Conservation (phyloP, 2,888 invertebrate species). For the Drosophila planitibia region DNA sequence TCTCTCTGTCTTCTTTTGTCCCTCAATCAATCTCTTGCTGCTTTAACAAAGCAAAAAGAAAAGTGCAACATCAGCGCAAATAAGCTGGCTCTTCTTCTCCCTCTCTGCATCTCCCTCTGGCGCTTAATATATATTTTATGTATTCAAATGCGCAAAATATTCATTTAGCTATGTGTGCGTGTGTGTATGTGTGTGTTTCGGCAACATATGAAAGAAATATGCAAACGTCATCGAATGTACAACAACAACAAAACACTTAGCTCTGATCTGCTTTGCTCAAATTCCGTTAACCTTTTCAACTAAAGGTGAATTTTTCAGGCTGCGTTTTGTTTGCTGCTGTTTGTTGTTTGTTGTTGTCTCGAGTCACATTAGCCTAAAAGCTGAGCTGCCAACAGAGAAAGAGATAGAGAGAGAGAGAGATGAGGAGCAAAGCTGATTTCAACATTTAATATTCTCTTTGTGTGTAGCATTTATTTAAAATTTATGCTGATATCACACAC, state of each 20-base stretch:
- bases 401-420: background rate
- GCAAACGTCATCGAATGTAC: constrained; percentile 72
- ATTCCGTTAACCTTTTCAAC: constrained; percentile 69
- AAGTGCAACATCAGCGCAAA: constrained; percentile 74
- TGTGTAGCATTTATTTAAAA: constrained; percentile 76
- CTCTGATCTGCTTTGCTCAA: constrained; percentile 44
- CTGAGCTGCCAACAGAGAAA: constrained; percentile 17
- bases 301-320: constrained; percentile 19
- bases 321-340: constrained; percentile 8
- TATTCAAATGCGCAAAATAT: constrained; percentile 71
- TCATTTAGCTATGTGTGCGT: constrained; percentile 56
- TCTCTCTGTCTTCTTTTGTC: background rate
- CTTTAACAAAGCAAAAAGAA: constrained; percentile 60
- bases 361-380: constrained; percentile 44
- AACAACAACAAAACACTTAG: constrained; percentile 21
- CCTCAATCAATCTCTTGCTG: background rate
- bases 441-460: constrained; percentile 77
- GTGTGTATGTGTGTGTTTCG: constrained; percentile 9
- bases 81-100: constrained; percentile 55
- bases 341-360: constrained; percentile 3
- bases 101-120: background rate
- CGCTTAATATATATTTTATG: constrained; percentile 16
- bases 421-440: constrained; percentile 23
- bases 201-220: constrained; percentile 55
- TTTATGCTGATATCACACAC: constrained; percentile 76